Evolutionary conservation across 2,113 vertebrate genomes (phyloP).

Genomic region (Porphyrio hochstetteri): DNA sequence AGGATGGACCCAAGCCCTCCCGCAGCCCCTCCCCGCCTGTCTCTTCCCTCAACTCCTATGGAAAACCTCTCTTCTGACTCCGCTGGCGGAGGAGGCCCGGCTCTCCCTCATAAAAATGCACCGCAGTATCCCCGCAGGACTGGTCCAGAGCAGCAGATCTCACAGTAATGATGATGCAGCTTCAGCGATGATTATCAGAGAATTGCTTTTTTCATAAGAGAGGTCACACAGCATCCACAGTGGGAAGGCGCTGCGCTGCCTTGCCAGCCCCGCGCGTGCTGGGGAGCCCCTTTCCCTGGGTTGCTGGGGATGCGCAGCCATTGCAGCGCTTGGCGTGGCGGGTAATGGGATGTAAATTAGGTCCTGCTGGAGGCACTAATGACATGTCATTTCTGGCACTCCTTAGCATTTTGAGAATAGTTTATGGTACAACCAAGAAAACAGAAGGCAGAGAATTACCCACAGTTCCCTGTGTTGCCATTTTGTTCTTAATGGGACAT

Average conservation of each 20-base stretch:
- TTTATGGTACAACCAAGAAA: background rate
- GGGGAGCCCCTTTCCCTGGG: background rate
- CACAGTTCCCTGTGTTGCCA: background rate
- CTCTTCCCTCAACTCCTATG: background rate
- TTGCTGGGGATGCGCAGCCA: background rate
- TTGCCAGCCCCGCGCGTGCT: background rate
- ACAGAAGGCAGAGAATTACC: constrained; percentile 48
- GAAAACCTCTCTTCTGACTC: background rate
- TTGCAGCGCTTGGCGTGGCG: background rate
- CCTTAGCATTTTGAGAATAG: background rate
- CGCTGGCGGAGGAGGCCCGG: accelerated
- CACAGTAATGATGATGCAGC: background rate
- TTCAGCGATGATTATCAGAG: background rate
- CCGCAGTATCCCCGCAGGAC: background rate
- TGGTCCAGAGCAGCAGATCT: background rate
- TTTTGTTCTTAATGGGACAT: constrained; percentile 49
- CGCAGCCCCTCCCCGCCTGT: accelerated
- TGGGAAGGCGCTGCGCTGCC: background rate
- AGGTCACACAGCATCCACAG: background rate
- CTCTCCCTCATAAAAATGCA: background rate
- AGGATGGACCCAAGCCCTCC: background rate
- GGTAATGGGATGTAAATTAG: background rate
- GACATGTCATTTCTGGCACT: background rate
- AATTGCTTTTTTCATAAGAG: background rate
- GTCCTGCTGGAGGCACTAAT: background rate